Evolutionary conservation across 2,113 vertebrate genomes (phyloP), one percentile per base, ranked within the genome.

Genomic region (Carassius carassius): DNA sequence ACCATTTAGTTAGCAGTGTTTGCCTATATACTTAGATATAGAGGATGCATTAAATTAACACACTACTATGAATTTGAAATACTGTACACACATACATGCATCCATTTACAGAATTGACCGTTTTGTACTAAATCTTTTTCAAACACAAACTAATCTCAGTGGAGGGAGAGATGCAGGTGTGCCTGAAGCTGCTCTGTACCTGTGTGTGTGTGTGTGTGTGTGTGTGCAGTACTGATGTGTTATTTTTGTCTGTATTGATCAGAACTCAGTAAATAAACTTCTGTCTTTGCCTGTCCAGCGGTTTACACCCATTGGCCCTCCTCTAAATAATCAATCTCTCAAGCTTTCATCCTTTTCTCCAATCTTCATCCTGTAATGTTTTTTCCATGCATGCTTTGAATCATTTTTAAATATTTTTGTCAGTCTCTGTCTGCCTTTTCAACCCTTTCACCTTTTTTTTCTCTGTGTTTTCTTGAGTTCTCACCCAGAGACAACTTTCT

Each of bases 221-320:
- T 19, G 49, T 44, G 41, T 44, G 41, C 25, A 35, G 25, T 56
- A 32, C 29, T 21, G 35, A 58, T 74, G 75, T 58, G 54, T 41
- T 78, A 60, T 78, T 4, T 60, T 41, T n/a, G 76, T 60, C 54
- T 78, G 54, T 60, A 60, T 78, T 60, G 76, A 60, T 78, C 19
- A 37, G 29, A 78, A 54, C 29, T 78, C 19, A n/a, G 76, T 78
- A 78, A 78, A 78, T 78, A 78, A 78, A 78, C 54, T 7, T 60
- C 51, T 78, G 54, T 78, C 11, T 60, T 54, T 60, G 19, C 49
- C 54, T 10, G 49, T 83, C 81, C 51, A 62, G n/a, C 21, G 6
- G 19, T 41, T 54, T 25, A 56, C 49, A 69, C 67, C 47, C n/a
- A 54, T 67, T 12, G 13, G n/a, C 51, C 44, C 70, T 62, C 4